Evolutionary conservation across 2,113 vertebrate genomes (phyloP).

Genomic region (Thalassoma bifasciatum): DNA sequence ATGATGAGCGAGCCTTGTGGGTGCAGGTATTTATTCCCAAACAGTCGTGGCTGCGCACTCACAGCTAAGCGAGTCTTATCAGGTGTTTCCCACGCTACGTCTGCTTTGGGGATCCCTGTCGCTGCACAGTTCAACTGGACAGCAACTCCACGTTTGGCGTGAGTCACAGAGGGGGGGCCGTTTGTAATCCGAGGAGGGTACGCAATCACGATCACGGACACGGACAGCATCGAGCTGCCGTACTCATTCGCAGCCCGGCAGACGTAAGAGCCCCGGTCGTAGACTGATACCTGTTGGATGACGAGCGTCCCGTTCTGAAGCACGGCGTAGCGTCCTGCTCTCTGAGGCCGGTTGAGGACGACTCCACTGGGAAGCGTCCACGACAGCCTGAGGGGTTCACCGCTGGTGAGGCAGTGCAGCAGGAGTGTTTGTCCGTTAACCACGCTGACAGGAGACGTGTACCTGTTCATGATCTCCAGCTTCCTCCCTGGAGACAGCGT

Average conservation of each 20-base stretch:
- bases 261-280: slow-evolving; percentile 89
- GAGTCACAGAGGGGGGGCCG: slow-evolving; percentile 85
- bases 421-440: slow-evolving; percentile 86
- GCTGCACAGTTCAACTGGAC: slow-evolving; percentile 88
- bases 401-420: slow-evolving; percentile 85
- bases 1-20: slow-evolving; percentile 91
- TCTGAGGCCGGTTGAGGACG: slow-evolving; percentile 84
- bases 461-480: slow-evolving; percentile 83
- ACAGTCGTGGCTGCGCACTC: slow-evolving; percentile 85
- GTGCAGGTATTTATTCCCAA: slow-evolving; percentile 91
- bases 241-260: slow-evolving; percentile 85
- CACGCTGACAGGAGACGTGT: slow-evolving; percentile 85
- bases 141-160: slow-evolving; percentile 86
- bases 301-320: slow-evolving; percentile 88
- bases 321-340: slow-evolving; percentile 84
- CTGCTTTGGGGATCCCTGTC: slow-evolving; percentile 86
- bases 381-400: slow-evolving; percentile 67
- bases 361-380: slow-evolving; percentile 90
- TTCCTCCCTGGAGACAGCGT: slow-evolving; percentile 84
- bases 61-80: slow-evolving; percentile 84
- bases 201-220: slow-evolving; percentile 87
- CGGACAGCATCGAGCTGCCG: slow-evolving; percentile 80
- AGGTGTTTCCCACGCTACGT: slow-evolving; percentile 92
- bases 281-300: slow-evolving; percentile 86
- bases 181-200: slow-evolving; percentile 90